phyloP scores from a whole-genome alignment of 2,113 vertebrate genomes.

The Chelonoidis abingdonii region DNA sequence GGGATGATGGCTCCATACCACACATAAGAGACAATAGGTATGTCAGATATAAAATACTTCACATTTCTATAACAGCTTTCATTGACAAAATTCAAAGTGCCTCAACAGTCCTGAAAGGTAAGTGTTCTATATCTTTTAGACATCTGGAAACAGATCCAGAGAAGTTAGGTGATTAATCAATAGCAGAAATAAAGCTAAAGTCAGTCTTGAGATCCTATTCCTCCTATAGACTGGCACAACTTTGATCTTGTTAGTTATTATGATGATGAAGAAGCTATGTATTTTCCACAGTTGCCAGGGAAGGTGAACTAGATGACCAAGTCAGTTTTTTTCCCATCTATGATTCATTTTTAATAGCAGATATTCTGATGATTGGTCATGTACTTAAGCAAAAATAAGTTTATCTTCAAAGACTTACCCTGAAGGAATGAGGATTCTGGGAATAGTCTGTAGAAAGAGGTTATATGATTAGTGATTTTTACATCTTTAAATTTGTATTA shows the following conservation, averaged over 20 bases:
- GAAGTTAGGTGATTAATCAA: background rate
- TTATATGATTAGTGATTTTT: background rate
- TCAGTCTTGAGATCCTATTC: background rate
- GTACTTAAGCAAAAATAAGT: background rate
- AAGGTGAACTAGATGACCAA: background rate
- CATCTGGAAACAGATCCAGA: background rate
- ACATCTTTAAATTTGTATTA: background rate
- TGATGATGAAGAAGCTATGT: background rate
- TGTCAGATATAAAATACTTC: background rate
- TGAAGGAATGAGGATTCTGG: background rate
- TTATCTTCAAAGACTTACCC: background rate
- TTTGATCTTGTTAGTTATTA: background rate
- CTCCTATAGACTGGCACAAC: background rate
- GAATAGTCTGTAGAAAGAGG: background rate
- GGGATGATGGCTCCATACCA: background rate
- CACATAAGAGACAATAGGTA: background rate
- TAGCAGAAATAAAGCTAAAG: background rate
- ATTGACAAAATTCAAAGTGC: background rate
- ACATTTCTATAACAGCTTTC: background rate
- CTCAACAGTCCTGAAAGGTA: background rate
- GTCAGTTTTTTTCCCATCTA: background rate
- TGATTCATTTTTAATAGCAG: background rate
- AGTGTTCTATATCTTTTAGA: background rate
- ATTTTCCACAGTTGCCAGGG: background rate
- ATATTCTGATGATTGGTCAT: background rate